Conservation (phyloP, 2,888 invertebrate genomes). For the Lasioglossum morio region DNA sequence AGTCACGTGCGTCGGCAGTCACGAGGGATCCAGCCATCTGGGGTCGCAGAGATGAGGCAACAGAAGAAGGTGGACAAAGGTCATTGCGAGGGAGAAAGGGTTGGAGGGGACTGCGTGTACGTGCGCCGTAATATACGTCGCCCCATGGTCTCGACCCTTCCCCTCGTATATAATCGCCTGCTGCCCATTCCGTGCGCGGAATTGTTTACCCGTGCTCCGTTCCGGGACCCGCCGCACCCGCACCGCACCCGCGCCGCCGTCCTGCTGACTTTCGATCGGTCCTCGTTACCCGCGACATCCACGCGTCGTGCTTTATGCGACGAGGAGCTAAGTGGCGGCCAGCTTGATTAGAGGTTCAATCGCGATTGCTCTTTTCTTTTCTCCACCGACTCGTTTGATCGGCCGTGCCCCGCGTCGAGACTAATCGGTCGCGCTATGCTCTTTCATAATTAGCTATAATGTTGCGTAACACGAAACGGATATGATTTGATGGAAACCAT, state of each 20-base stretch:
- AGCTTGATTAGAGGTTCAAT: conserved; percentile 55
- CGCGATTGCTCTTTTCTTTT: conserved; percentile 15
- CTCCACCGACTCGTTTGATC: not conserved
- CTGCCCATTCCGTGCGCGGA: conserved; percentile 62
- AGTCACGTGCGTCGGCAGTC: not conserved
- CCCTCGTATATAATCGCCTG: conserved; percentile 56
- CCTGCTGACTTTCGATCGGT: conserved; percentile 33
- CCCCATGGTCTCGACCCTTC: conserved; percentile 46
- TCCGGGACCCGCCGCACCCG: conserved; percentile 21
- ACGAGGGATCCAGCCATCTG: not conserved
- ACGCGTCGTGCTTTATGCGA: conserved; percentile 49
- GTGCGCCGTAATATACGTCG: conserved; percentile 47
- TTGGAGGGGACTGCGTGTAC: conserved; percentile 16
- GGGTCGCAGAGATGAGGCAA: conserved; percentile 13
- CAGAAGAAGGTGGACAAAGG: conserved; percentile 43
- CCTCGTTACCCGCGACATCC: conserved; percentile 38
- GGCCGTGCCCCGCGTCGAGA: conserved; percentile 2
- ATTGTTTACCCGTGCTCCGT: conserved; percentile 65
- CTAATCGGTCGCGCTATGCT: not conserved
- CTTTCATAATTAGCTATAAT: not conserved
- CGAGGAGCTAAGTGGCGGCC: conserved; percentile 42
- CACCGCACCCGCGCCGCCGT: not conserved
- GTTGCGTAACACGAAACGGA: not conserved
- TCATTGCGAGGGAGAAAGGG: conserved; percentile 20
- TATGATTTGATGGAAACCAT: not conserved